Conservation (phyloP, 2,113 vertebrate species). For the Corythornis madagascariensis region DNA sequence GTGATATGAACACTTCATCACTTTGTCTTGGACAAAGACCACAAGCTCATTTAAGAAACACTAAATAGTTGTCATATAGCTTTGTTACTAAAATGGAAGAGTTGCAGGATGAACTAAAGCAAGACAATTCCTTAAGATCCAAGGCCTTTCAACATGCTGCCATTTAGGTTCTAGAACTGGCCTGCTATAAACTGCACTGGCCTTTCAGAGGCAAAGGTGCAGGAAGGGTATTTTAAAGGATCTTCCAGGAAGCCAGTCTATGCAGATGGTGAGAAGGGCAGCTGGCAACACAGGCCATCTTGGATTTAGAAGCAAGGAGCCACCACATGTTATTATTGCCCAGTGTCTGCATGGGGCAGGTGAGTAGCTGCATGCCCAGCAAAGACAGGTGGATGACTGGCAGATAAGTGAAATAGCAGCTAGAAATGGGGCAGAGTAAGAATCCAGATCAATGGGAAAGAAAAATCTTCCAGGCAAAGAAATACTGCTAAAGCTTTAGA, state of each 20-base stretch:
- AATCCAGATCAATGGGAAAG: background rate
- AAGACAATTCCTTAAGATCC: background rate
- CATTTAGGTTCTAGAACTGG: background rate
- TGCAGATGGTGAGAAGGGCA: background rate
- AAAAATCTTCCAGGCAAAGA: background rate
- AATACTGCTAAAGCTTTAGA: background rate
- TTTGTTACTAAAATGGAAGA: background rate
- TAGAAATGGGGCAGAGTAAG: background rate
- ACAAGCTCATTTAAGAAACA: background rate
- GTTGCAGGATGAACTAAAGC: background rate
- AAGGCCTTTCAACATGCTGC: background rate
- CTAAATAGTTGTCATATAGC: background rate
- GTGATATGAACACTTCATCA: background rate
- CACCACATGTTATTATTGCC: background rate
- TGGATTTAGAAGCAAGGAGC: background rate
- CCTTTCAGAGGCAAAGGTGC: background rate
- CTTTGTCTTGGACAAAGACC: background rate
- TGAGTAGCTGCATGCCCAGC: background rate
- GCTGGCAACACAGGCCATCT: background rate
- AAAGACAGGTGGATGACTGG: background rate
- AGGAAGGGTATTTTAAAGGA: background rate
- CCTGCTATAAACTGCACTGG: background rate
- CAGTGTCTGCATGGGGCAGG: background rate
- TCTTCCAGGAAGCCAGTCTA: background rate
- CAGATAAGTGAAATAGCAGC: background rate